Evolutionary conservation across 1,140 invertebrate genomes (phyloP), one percentile per base, ranked within the genome.

Genomic region (Telenomus remus): DNA sequence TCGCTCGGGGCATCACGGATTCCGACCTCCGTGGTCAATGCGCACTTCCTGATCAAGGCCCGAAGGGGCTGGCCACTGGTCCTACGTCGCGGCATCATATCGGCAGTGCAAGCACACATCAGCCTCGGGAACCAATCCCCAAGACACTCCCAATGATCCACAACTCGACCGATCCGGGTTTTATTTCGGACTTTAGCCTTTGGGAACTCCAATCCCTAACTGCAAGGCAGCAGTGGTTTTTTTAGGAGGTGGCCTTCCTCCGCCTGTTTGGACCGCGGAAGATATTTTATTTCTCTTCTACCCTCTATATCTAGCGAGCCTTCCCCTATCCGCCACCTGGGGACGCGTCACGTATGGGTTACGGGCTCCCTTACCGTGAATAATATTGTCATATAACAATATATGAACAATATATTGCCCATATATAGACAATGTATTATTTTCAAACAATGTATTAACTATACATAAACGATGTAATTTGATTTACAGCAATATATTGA

Each of bases 101-200:
- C 61, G 61, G 42, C 44, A 65, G 64, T 57, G 48, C 64, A 44
- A 47, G 64, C 64, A 56, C 54, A 66, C 63, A 68, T 53, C 43
- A 54, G 49, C 46, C 65, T 12, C 42, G 37, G 1, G 9, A 9
- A 11, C 1, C 3, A 2, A 11, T 9, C 9, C 1, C 3, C 37
- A 9, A 39, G 37, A 9, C 37, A 39, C 37, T 9, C 37, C 9
- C 1, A 39, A 39, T 39, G 37, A 39, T 4, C 37, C 8, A 9
- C n/a, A 9, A 11, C 37, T 3, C 37, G 9, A 39, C 37, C 37
- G 8, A 39, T 39, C 19, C 19, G 19, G 19, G 19, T 27, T 27
- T 27, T 27, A 27, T 27, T 3, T 27, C 19, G 6, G 19, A 27
- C 19, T 27, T 27, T 27, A 27, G 19, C 19, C 6, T 27, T 27